Conservation (phyloP, 1,140 invertebrate species). For the Onthophagus taurus region DNA sequence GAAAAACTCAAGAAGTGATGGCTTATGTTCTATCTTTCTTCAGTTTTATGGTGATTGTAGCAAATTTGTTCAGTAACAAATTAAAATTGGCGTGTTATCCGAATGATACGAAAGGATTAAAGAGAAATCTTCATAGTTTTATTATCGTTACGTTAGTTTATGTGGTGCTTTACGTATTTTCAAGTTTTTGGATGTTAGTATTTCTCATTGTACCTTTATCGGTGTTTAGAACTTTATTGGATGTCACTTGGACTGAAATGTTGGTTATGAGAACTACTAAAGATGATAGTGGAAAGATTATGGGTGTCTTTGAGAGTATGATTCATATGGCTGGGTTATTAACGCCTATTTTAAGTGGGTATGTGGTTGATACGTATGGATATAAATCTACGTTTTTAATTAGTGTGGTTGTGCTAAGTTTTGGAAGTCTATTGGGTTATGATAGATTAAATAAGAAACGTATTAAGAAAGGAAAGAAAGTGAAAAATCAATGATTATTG, state of each 20-base stretch:
- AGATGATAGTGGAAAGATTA: conserved; percentile 5
- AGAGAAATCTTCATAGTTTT: conserved; percentile 8
- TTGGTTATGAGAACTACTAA: not conserved
- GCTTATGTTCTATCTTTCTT: conserved; percentile 3
- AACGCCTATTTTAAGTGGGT: not conserved
- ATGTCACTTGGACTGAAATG: conserved; percentile 9
- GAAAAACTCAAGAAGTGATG: conserved; percentile 2
- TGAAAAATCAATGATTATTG: too few relatives aligned
- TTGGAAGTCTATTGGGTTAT: not conserved
- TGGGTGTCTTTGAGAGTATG: conserved; percentile 2
- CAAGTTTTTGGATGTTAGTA: conserved; percentile 2
- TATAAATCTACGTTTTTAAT: not conserved
- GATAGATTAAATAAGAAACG: not conserved
- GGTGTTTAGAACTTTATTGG: conserved; percentile 2
- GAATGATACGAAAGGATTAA: not conserved
- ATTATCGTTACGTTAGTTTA: not conserved
- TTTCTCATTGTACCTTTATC: not conserved
- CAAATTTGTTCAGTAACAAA: conserved; percentile 1
- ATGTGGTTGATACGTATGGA: conserved; percentile 3
- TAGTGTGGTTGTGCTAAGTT: not conserved
- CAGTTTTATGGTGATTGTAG: conserved; percentile 1
- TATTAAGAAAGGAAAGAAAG: not conserved
- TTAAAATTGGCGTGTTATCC: not conserved
- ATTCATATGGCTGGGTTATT: conserved; percentile 2
- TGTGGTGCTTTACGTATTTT: not conserved